phyloP scores from a whole-genome alignment of 2,113 vertebrate species.

The Protobothrops flavoviridis region DNA sequence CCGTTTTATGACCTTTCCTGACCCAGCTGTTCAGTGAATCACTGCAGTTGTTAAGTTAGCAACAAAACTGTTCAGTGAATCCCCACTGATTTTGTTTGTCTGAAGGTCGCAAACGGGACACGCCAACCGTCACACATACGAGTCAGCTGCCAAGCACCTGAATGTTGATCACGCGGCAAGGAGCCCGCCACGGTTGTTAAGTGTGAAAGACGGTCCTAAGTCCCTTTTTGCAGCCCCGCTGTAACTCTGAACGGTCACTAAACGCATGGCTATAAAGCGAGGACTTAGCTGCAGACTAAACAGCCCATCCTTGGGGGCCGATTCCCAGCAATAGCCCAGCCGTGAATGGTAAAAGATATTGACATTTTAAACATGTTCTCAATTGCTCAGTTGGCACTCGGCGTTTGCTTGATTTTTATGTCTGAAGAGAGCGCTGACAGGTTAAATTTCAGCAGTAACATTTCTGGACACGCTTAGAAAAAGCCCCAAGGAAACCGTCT shows the following conservation, averaged over 20 bases:
- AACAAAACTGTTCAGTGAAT: too few species aligned
- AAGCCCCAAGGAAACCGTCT: neutral
- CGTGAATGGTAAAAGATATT: neutral
- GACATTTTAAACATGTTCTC: neutral
- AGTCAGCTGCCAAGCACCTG: too few species aligned
- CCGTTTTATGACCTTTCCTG: too few species aligned
- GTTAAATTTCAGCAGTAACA: neutral
- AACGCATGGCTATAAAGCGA: neutral
- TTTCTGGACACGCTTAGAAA: neutral
- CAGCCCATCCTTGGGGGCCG: neutral
- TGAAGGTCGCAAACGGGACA: too few species aligned
- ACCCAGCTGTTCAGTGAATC: too few species aligned
- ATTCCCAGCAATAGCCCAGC: neutral
- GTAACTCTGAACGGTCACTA: neutral
- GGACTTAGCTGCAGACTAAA: neutral
- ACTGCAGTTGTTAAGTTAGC: too few species aligned
- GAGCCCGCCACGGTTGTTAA: too few species aligned
- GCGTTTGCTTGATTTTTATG: neutral
- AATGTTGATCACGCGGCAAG: too few species aligned
- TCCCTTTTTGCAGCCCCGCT: neutral
- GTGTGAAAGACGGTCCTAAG: too few species aligned
- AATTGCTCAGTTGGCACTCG: neutral
- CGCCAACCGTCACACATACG: too few species aligned
- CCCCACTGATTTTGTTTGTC: too few species aligned
- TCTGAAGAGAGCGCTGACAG: neutral